Evolutionary conservation across 2,888 invertebrate species (phyloP).

Genomic region (Epistrophe grossulariae): DNA sequence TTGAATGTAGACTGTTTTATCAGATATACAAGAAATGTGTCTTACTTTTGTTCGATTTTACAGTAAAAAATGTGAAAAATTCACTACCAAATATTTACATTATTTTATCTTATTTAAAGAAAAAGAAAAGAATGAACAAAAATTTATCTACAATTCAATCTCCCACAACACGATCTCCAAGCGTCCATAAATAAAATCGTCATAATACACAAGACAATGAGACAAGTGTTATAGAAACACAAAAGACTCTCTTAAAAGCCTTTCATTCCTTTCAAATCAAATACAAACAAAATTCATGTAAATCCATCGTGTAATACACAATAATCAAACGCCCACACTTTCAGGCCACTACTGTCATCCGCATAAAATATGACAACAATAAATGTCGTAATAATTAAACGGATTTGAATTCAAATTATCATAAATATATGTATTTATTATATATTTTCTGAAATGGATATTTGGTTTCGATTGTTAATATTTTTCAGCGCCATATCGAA

Average conservation of each 20-base stretch:
- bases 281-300: conserved; percentile 17
- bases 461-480: conserved; percentile 5
- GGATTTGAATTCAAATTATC: conserved; percentile 56
- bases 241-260: conserved; percentile 2
- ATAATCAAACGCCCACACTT: conserved; percentile 53
- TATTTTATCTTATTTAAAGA: neutral
- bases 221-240: neutral
- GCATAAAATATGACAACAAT: conserved; percentile 51
- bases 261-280: conserved; percentile 4
- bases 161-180: conserved; percentile 5
- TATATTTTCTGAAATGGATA: conserved; percentile 12
- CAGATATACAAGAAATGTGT: too few species aligned
- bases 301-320: conserved; percentile 55
- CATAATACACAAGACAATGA: neutral
- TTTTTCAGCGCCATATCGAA: conserved; percentile 40
- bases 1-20: too few species aligned
- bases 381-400: conserved; percentile 67
- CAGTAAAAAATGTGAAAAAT: neutral
- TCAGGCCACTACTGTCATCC: conserved; percentile 24
- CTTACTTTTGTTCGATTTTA: too few species aligned
- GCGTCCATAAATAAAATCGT: conserved; percentile 10
- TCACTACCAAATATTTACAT: neutral
- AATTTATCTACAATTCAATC: conserved; percentile 26
- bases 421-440: neutral
- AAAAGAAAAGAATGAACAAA: neutral